Percentiles rank a stretch among this genome's conserved stretches.
Conservation (phyloP, 2,797 vertebrate species). For the Oreochromis mossambicus region DNA sequence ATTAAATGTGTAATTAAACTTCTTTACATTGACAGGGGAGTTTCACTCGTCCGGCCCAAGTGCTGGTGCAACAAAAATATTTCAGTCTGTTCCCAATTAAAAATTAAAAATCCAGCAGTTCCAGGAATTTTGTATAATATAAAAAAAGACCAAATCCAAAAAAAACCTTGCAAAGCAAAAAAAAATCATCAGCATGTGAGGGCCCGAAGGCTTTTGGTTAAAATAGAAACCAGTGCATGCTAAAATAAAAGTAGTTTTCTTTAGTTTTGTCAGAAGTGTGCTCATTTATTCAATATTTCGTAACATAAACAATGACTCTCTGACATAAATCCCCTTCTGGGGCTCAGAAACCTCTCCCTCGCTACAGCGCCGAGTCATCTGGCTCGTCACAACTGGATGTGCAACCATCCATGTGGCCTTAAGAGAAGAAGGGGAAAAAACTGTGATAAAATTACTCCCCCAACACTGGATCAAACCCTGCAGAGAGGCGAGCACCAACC, state of each 20-base stretch:
- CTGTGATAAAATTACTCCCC: slow-evolving; percentile 39
- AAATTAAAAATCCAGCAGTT: accelerated
- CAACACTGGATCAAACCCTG: slow-evolving; percentile 41
- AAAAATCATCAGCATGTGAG: neutral
- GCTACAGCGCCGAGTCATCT: neutral
- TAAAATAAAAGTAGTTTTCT: neutral
- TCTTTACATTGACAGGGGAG: neutral
- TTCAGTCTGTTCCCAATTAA: neutral
- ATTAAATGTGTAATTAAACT: neutral
- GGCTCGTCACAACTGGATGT: neutral
- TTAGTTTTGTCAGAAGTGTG: neutral
- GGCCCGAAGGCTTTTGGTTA: accelerated
- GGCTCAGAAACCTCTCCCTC: neutral
- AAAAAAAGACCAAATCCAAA: neutral
- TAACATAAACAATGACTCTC: neutral
- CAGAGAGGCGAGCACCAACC: neutral
- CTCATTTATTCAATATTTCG: neutral
- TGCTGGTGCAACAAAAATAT: accelerated
- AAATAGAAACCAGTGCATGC: neutral
- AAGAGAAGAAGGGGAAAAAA: neutral
- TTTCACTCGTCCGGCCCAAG: accelerated
- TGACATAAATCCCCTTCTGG: neutral
- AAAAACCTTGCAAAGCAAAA: neutral
- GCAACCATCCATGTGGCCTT: slow-evolving; percentile 10
- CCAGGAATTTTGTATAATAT: neutral